Conservation (phyloP, 2,888 invertebrate species). For the Philhelius pedissequus region DNA sequence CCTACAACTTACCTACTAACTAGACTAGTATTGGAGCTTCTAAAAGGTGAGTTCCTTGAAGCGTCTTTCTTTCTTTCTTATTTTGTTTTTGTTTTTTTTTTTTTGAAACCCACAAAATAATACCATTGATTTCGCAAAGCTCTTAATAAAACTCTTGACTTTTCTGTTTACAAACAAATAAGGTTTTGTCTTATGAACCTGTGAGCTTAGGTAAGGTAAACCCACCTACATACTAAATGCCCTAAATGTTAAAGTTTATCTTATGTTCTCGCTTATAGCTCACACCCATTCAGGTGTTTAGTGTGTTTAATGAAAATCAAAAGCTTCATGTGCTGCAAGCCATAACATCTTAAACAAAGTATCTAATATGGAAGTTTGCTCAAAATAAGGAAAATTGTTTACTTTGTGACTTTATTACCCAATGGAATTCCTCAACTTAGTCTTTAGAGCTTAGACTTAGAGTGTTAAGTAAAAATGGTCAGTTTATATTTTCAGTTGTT, state of each 20-base stretch:
- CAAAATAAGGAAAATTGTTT: neutral
- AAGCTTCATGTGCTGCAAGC: neutral
- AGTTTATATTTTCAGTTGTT: too few species aligned
- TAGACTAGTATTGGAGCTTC: neutral
- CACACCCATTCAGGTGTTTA: neutral
- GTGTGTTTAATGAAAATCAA: neutral
- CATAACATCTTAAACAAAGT: neutral
- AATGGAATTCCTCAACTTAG: too few species aligned
- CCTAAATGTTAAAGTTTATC: neutral
- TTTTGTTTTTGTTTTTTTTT: too few species aligned
- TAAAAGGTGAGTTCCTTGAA: neutral
- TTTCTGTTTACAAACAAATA: constrained; percentile 25
- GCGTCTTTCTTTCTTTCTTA: too few species aligned
- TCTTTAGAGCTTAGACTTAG: too few species aligned
- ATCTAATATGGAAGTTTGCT: neutral
- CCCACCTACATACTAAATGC: neutral
- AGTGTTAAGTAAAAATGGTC: too few species aligned
- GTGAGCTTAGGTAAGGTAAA: neutral
- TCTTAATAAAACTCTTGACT: constrained; percentile 48
- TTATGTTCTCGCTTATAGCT: neutral
- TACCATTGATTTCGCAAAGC: constrained; percentile 26
- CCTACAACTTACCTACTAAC: too few species aligned
- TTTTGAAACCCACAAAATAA: constrained; percentile 18
- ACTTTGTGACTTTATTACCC: neutral
- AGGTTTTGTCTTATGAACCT: neutral